A percentile compares a stretch with the other conserved stretches of the same genome.
Conservation (phyloP, 1,140 invertebrate genomes). For the Acromyrmex charruanus region DNA sequence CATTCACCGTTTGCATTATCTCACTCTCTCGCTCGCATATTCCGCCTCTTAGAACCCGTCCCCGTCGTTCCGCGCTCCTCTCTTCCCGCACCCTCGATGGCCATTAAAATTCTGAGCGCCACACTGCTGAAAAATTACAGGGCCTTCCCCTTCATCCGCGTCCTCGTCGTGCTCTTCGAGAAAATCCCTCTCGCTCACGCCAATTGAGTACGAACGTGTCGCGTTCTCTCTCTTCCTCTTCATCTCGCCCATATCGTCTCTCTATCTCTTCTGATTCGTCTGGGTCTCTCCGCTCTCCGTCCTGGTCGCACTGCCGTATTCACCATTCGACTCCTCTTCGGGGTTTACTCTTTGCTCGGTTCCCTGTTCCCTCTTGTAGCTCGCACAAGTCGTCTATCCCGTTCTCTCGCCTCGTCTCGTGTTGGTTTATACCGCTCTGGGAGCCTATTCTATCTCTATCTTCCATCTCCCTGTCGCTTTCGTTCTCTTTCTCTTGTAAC, state of each 20-base stretch:
- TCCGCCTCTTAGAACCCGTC: conserved; percentile 61
- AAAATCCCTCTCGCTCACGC: conserved; percentile 55
- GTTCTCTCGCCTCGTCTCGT: conserved; percentile 43
- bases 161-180: conserved; percentile 50
- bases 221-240: conserved; percentile 38
- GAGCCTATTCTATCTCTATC: not conserved
- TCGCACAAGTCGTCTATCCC: conserved; percentile 32
- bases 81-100: conserved; percentile 43
- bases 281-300: conserved; percentile 53
- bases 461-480: not conserved
- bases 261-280: conserved; percentile 41
- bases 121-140: conserved; percentile 78
- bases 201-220: conserved; percentile 44
- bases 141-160: conserved; percentile 18
- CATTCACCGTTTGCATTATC: conserved; percentile 70
- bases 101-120: conserved; percentile 80
- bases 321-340: conserved; percentile 51
- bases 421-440: not conserved
- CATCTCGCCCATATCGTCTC: conserved; percentile 22
- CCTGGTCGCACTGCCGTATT: conserved; percentile 14
- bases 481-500: conserved; percentile 1
- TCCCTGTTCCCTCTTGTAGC: conserved; percentile 43
- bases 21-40: conserved; percentile 71
- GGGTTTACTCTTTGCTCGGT: conserved; percentile 32
- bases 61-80: conserved; percentile 27